Percentiles rank a stretch among this genome's conserved stretches.
phyloP scores from a whole-genome alignment of 2,797 vertebrate genomes.

The Halcyon badia region DNA sequence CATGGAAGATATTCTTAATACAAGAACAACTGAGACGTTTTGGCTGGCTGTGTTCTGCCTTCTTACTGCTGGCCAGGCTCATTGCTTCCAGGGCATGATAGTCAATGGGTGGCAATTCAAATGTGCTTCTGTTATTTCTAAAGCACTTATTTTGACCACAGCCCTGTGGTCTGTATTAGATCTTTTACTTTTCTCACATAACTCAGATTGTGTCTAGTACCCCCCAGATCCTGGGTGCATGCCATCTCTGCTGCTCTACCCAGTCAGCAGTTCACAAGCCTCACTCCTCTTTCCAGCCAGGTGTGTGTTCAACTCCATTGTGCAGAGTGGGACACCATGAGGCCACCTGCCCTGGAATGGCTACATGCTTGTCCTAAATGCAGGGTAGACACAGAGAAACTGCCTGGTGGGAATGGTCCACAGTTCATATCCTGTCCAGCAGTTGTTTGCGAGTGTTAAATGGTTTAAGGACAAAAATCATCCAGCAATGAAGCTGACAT shows the following conservation, averaged over 20 bases:
- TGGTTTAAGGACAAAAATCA: background rate
- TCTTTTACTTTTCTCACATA: background rate
- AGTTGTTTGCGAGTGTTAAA: background rate
- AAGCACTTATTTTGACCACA: background rate
- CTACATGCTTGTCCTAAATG: background rate
- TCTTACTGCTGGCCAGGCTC: background rate
- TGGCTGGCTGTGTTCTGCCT: background rate
- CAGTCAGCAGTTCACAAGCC: background rate
- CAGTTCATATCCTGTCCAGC: background rate
- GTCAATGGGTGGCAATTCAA: background rate
- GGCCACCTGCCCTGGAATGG: background rate
- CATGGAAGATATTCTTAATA: background rate
- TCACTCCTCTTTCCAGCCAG: background rate
- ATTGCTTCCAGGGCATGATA: background rate
- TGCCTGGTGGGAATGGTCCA: background rate
- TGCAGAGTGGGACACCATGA: background rate
- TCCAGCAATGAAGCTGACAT: background rate
- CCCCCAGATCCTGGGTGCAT: background rate
- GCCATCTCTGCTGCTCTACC: background rate
- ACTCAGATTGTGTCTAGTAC: background rate
- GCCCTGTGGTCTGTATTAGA: background rate
- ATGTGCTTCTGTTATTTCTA: background rate
- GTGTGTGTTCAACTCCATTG: fast-evolving
- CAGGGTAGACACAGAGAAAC: background rate
- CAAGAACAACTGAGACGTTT: background rate